Conservation (phyloP, 2,888 invertebrate genomes). For the Eumacrocentrus americanus region DNA sequence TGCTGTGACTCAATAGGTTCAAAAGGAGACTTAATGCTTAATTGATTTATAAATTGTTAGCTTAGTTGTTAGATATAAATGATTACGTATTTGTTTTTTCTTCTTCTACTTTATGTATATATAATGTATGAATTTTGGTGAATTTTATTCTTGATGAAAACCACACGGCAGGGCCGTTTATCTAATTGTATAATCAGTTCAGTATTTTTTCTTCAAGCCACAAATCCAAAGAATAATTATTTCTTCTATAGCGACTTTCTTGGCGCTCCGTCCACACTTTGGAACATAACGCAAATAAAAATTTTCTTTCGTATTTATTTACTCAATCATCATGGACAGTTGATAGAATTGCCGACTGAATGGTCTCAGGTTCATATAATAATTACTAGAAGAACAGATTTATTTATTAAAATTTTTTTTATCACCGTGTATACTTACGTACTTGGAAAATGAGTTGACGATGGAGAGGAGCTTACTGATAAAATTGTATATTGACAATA, state of each 20-base stretch:
- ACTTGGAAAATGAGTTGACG: too few species aligned
- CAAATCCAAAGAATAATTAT: too few species aligned
- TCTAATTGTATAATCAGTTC: not conserved
- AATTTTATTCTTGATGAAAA: constrained; percentile 7
- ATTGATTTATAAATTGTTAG: constrained; percentile 2
- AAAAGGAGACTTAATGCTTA: constrained; percentile 6
- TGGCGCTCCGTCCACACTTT: not conserved
- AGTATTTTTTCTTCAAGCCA: constrained; percentile 7
- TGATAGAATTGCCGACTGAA: constrained; percentile 5
- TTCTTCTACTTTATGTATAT: constrained; percentile 31
- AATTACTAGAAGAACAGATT: not conserved
- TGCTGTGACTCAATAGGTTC: not conserved
- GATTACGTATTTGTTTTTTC: constrained; percentile 8
- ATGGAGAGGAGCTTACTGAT: not conserved
- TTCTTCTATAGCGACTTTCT: not conserved
- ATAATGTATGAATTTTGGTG: constrained; percentile 44
- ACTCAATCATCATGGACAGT: too few species aligned
- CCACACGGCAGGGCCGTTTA: constrained; percentile 9
- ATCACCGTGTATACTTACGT: not conserved
- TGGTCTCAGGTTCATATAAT: constrained; percentile 4
- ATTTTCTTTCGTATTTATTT: not conserved
- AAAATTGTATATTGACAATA: constrained; percentile 17
- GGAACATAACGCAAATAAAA: not conserved
- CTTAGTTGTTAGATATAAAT: not conserved
- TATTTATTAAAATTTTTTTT: not conserved